Conservation (phyloP, 2,113 vertebrate genomes). For the Dissostichus mawsoni region DNA sequence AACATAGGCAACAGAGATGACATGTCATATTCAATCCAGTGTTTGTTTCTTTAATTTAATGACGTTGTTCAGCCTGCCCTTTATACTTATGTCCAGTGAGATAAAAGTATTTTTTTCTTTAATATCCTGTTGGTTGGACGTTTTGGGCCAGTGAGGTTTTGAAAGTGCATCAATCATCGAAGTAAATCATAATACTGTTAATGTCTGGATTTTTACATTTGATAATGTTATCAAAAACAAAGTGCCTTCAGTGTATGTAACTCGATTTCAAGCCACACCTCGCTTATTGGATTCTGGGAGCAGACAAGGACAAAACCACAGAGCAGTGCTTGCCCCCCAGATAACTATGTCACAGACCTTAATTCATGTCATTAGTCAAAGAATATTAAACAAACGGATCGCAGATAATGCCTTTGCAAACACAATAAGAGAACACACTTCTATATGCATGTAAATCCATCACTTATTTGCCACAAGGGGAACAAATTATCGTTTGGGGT, state of each 20-base stretch:
- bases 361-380: conserved; percentile 69
- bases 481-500: conserved; percentile 60
- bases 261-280: conserved; percentile 31
- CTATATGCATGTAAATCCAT: conserved; percentile 61
- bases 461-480: conserved; percentile 54
- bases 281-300: conserved; percentile 41
- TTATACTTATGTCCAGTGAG: background rate
- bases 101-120: background rate
- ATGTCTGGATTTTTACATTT: conserved; percentile 26
- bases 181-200: conserved; percentile 20
- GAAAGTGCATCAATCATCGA: conserved; percentile 27
- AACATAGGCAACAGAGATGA: conserved; percentile 5
- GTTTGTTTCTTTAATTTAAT: background rate
- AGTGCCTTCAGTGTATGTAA: conserved; percentile 51
- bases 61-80: background rate
- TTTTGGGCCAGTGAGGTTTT: conserved; percentile 22
- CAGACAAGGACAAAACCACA: conserved; percentile 44
- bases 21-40: background rate
- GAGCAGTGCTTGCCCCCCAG: conserved; percentile 23
- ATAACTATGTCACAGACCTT: conserved; percentile 58
- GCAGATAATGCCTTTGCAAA: conserved; percentile 64
- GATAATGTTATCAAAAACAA: conserved; percentile 51
- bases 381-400: conserved; percentile 62
- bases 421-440: conserved; percentile 54
- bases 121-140: background rate